Percentiles rank a stretch among this genome's conserved stretches.
Conservation (phyloP, 2,797 vertebrate species). For the Tragopan temminckii region DNA sequence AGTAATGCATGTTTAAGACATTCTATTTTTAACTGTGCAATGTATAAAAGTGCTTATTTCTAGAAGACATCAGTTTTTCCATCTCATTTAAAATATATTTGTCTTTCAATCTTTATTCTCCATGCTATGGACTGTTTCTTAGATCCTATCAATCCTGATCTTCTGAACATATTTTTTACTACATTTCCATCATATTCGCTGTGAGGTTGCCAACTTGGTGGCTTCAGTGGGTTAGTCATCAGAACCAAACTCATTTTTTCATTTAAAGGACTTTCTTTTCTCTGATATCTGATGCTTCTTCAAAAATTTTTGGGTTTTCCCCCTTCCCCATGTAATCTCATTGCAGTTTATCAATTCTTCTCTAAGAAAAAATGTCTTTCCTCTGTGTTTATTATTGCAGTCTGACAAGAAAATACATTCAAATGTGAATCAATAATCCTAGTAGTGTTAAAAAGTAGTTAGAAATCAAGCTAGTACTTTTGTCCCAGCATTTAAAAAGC, state of each 20-base stretch:
- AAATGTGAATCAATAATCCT: not conserved
- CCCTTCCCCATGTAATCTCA: not conserved
- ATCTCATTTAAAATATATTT: constrained; percentile 21
- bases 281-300: not conserved
- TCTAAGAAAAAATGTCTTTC: not conserved
- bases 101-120: constrained; percentile 36
- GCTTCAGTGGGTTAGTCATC: not conserved
- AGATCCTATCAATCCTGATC: not conserved
- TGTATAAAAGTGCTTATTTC: not conserved
- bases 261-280: constrained; percentile 12
- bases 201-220: not conserved
- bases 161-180: constrained; percentile 1
- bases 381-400: not conserved
- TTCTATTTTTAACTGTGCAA: not conserved
- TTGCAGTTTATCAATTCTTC: not conserved
- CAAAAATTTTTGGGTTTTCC: not conserved
- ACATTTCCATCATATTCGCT: not conserved
- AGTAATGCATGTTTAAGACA: not conserved
- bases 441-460: not conserved
- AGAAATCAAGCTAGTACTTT: not conserved
- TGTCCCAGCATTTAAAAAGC: not conserved
- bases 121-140: not conserved
- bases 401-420: not conserved
- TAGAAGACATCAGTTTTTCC: not conserved
- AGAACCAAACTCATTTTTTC: not conserved